Evolutionary conservation across 2,797 vertebrate species (phyloP).

Genomic region (Hipposideros larvatus): DNA sequence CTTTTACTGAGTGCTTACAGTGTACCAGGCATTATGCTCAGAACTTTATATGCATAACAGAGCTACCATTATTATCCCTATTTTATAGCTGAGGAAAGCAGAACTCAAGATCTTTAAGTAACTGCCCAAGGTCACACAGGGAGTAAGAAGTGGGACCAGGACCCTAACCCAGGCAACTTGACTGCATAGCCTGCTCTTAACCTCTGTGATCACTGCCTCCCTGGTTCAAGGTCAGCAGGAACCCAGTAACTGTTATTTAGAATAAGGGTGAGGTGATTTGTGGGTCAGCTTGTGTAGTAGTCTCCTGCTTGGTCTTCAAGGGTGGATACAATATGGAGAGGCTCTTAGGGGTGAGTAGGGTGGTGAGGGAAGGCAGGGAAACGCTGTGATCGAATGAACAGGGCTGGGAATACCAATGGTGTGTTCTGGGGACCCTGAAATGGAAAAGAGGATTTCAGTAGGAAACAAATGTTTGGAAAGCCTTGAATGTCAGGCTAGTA

Average conservation of each 20-base stretch:
- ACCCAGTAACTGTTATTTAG: neutral
- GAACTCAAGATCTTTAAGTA: conserved; percentile 6
- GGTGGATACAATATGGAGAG: neutral
- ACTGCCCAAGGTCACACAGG: conserved; percentile 1
- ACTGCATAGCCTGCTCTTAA: neutral
- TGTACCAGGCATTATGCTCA: neutral
- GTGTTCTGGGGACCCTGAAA: neutral
- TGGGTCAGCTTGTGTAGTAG: neutral
- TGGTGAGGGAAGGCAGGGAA: neutral
- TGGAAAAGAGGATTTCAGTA: conserved; percentile 32
- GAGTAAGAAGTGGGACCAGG: conserved; percentile 6
- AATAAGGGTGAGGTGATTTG: neutral
- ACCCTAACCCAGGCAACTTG: neutral
- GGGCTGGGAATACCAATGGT: neutral
- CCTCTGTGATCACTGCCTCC: neutral
- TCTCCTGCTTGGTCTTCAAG: conserved; percentile 41
- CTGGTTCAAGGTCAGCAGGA: conserved; percentile 14
- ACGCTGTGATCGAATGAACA: conserved; percentile 34
- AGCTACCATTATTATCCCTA: neutral
- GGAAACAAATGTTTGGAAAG: conserved; percentile 38
- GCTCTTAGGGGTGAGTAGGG: neutral
- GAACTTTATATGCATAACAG: neutral
- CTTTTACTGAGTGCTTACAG: conserved; percentile 10
- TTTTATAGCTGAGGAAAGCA: conserved; percentile 49
- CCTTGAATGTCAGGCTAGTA: conserved; percentile 11